Evolutionary conservation across 1,140 invertebrate species (phyloP).

Genomic region (Drosophila nasuta): DNA sequence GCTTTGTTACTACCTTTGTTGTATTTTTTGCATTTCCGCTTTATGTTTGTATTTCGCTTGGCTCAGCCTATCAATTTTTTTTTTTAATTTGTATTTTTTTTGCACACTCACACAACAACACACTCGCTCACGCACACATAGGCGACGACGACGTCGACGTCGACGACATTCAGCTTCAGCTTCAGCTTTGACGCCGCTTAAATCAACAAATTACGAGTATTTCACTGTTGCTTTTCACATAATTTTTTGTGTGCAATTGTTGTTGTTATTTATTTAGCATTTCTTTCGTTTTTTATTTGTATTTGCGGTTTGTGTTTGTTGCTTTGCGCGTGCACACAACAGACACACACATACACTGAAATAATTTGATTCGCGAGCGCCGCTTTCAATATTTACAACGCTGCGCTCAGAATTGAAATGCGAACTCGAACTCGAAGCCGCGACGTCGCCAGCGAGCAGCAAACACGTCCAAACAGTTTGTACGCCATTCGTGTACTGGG

Average conservation of each 20-base stretch:
- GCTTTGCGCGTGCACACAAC: conserved; percentile 30
- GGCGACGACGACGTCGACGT: conserved; percentile 36
- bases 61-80: conserved; percentile 56
- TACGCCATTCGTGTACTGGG: conserved; percentile 56
- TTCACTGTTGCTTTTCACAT: conserved; percentile 48
- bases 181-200: conserved; percentile 31
- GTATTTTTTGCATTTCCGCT: conserved; percentile 78
- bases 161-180: conserved; percentile 15
- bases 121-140: conserved; percentile 23
- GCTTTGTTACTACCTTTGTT: conserved; percentile 69
- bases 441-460: conserved; percentile 60
- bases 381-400: conserved; percentile 54
- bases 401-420: conserved; percentile 45
- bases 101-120: conserved; percentile 20
- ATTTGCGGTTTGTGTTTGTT: conserved; percentile 61
- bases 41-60: conserved; percentile 68
- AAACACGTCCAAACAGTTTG: conserved; percentile 78
- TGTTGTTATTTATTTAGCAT: conserved; percentile 48
- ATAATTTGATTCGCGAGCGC: conserved; percentile 31
- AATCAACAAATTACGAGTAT: conserved; percentile 62
- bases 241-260: conserved; percentile 47
- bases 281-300: conserved; percentile 41
- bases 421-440: conserved; percentile 40
- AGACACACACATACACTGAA: conserved; percentile 17
- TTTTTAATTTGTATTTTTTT: conserved; percentile 51